Evolutionary conservation across 2,797 vertebrate species (phyloP).

Genomic region (Anomalospiza imberbis): DNA sequence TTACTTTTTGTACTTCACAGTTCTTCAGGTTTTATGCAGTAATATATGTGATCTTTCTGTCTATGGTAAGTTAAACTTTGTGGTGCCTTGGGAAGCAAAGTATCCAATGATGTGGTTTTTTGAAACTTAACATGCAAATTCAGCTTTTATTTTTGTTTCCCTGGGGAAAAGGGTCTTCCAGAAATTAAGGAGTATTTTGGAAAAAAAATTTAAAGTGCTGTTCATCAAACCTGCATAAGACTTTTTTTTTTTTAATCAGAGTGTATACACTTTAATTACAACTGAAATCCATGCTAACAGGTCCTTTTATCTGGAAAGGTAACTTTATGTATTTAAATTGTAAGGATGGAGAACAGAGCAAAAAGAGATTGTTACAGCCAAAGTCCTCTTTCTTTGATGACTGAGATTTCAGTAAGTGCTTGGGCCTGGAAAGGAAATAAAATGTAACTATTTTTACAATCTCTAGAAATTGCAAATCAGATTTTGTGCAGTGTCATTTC

Average conservation of each 20-base stretch:
- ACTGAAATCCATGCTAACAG: neutral
- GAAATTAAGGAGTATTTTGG: neutral
- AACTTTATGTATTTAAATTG: neutral
- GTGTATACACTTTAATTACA: neutral
- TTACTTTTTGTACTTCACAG: neutral
- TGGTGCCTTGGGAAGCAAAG: neutral
- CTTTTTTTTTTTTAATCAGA: neutral
- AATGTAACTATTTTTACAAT: neutral
- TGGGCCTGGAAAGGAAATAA: neutral
- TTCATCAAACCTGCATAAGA: neutral
- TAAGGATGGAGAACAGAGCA: neutral
- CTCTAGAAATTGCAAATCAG: neutral
- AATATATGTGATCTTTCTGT: neutral
- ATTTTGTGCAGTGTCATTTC: neutral
- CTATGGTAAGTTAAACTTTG: neutral
- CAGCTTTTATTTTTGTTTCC: neutral
- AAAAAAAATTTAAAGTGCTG: neutral
- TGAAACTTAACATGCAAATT: neutral
- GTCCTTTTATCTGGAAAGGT: neutral
- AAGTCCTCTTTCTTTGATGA: neutral
- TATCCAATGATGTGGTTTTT: neutral
- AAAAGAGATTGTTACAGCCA: neutral
- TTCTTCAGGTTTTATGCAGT: neutral
- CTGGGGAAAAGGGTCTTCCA: neutral
- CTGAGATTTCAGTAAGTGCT: neutral